Evolutionary conservation across 2,888 invertebrate genomes (phyloP), one percentile per base, ranked within the genome.

Genomic region (Leptinotarsa juncta): DNA sequence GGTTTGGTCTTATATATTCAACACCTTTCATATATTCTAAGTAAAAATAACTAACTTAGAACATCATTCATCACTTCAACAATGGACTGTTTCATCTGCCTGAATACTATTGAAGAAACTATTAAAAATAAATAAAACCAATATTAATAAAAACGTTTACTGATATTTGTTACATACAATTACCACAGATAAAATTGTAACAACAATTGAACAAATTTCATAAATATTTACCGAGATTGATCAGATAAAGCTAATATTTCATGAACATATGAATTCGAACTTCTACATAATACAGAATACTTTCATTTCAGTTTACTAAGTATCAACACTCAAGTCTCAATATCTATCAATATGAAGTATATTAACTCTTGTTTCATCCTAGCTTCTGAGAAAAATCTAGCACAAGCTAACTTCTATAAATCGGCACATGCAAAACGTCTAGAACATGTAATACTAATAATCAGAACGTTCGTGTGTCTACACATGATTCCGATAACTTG

Each of bases 211-310:
- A 51, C 15, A 51, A 15, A 51, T 51, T 51, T 51, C 51, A 51
- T 51, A n/a, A 16, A 51, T 51, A 51, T n/a, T n/a, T 51, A 2
- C 32, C 5, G 16, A 51, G 16, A 51, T 51, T 15, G 15, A 16
- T 51, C 51, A 51, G 51, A 15, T 51, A 51, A 14, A 51, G 51
- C n/a, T 51, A n/a, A 51, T 51, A 32, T 4, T 16, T 62, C 12
- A 62, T 32, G 1, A 32, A 74, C 70, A 77, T 74, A 77, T 77
- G 74, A 74, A 76, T 71, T 74, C 55, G 23, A 20, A 60, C 4
- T 26, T 72, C 74, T 74, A 77, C 74, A 77, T 50, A 74, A 74
- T 77, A 77, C 65, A 62, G 68, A 70, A 70, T 72, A 72, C 48
- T 70, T 70, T 68, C 65, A 49, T 65, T 71, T 51, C 32, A 73